Evolutionary conservation across 2,888 invertebrate genomes (phyloP).

Genomic region (Adelognathus sp.): DNA sequence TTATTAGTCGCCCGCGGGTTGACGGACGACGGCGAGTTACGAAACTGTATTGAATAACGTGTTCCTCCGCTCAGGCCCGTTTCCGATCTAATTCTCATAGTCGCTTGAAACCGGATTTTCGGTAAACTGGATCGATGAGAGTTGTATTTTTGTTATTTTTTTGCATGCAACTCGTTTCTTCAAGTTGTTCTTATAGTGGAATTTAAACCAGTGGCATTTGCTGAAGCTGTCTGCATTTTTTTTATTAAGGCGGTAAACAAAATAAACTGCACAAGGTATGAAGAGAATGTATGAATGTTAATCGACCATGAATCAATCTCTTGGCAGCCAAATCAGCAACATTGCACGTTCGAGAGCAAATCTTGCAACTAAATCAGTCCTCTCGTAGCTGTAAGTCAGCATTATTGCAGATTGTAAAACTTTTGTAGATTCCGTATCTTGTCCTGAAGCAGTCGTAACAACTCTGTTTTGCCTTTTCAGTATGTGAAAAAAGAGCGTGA

Average conservation of each 20-base stretch:
- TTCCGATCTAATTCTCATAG: not conserved
- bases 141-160: not conserved
- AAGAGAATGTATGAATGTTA: not conserved
- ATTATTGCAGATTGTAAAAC: too few species aligned
- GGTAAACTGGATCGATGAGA: constrained; percentile 23
- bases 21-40: constrained; percentile 19
- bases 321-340: not conserved
- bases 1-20: constrained; percentile 21
- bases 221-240: not conserved
- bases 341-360: not conserved
- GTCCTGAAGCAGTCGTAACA: too few species aligned
- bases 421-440: too few species aligned
- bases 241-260: not conserved
- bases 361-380: too few species aligned
- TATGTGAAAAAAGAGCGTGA: too few species aligned
- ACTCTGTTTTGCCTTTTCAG: too few species aligned
- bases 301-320: not conserved
- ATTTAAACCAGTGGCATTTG: constrained; percentile 16
- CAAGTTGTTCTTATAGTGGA: not conserved
- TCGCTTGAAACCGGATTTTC: constrained; percentile 26
- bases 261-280: not conserved
- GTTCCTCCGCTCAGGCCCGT: constrained; percentile 7
- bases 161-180: constrained; percentile 4
- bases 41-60: constrained; percentile 23
- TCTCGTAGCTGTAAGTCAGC: too few species aligned